Base-by-base conservation (phyloP, 2,797 vertebrate genomes). In the Pygocentrus nattereri region DNA sequence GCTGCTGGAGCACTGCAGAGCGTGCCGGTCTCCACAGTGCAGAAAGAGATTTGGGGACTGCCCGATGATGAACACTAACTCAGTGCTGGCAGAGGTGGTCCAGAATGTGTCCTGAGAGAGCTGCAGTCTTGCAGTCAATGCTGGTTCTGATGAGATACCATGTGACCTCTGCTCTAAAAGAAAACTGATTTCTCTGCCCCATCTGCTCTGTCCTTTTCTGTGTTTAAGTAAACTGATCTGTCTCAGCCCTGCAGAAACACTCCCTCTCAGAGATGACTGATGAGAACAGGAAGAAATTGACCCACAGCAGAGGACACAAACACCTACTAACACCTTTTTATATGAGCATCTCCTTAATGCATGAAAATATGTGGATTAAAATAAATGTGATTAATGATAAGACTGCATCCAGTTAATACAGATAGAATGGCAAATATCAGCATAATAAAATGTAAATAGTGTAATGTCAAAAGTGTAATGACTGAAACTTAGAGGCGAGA, bases 121-220 rank as follows among this genome's bases (percentile, higher is more conserved):
- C 15, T 34, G 23, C 59, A 72, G 52, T 67, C 61, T 54, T 41
- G 49, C 49, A 65, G 31, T 61, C 41, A 59, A 13, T 62, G 15
- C 58, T 64, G 80, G n/a, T 49, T 47, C 58, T 69, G 65, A 62
- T 47, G 44, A 71, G 44, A 61, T 76, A 54, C 31, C 5, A 19
- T 81, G 54, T 70, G 67, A 76, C 62, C 80, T 76, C 19, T 10
- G 19, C 25, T 81, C 54, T 74, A 25, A 41, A 52, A 50, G 80
- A n/a, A 61, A 61, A 44, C 49, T 49, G 21, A 76, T 34, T 64
- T 70, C 58, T 54, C 58, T 54, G 67, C 54, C 31, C 70, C 19
- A 52, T 30, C 38, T 49, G 56, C 23, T 7, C 18, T 52, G n/a
- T 31, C 27, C 52, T 52, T 25, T 81, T 52, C 44, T 79, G 67